Conservation (phyloP, 2,797 vertebrate species). For the Manis pentadactyla region DNA sequence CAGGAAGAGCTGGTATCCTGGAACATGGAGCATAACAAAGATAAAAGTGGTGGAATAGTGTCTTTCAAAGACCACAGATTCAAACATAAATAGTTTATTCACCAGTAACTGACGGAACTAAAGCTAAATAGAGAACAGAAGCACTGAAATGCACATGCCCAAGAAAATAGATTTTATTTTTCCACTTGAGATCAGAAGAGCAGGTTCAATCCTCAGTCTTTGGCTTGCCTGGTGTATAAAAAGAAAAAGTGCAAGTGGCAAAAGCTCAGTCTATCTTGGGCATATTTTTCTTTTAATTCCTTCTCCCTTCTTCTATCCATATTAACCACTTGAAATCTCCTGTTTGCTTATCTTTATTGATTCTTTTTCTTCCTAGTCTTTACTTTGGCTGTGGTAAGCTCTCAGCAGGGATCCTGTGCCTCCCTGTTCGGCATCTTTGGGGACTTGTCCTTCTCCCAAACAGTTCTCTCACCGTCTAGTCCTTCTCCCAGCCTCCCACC, state of each 20-base stretch:
- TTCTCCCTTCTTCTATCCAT: conserved; percentile 71
- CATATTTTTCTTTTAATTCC: not conserved
- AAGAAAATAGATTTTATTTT: not conserved
- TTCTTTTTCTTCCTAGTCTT: conserved; percentile 44
- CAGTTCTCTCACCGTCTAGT: not conserved
- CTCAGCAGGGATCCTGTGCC: conserved; percentile 5
- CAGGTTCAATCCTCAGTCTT: not conserved
- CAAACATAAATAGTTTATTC: not conserved
- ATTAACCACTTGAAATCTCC: conserved; percentile 80
- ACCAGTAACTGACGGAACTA: conserved; percentile 1
- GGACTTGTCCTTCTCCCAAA: conserved; percentile 49
- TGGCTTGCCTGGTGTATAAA: not conserved
- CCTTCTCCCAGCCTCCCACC: not conserved
- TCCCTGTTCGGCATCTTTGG: conserved; percentile 45
- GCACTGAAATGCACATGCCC: not conserved
- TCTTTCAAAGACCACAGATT: not conserved
- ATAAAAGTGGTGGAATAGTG: conserved; percentile 28
- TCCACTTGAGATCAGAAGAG: not conserved
- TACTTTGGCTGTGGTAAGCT: conserved; percentile 61
- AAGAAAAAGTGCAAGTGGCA: not conserved
- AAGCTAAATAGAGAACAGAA: not conserved
- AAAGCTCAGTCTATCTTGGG: not conserved
- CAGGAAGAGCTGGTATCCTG: not conserved
- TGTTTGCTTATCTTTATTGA: conserved; percentile 80
- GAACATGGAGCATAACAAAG: conserved; percentile 35